Percentiles rank a stretch among this genome's conserved stretches.
Evolutionary conservation across 2,113 vertebrate genomes (phyloP).

Genomic region (Ammospiza caudacuta): DNA sequence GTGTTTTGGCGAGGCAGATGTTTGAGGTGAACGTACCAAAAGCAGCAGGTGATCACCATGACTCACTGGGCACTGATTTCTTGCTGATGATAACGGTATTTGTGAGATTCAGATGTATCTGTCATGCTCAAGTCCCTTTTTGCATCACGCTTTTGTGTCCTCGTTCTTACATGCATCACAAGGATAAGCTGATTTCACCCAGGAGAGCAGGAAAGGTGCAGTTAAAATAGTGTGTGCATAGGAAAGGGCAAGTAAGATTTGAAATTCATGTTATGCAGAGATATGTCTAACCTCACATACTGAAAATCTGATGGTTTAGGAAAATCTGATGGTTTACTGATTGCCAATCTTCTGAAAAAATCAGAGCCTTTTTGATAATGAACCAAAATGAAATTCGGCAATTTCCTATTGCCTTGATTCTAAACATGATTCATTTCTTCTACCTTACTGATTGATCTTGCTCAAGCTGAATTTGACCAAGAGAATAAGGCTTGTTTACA

Average conservation of each 20-base stretch:
- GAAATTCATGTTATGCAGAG: background rate
- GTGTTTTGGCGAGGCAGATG: background rate
- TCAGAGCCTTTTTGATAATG: background rate
- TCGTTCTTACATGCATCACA: background rate
- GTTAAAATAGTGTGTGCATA: background rate
- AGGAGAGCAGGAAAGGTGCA: background rate
- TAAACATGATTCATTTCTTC: background rate
- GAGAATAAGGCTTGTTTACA: background rate
- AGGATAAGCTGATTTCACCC: background rate
- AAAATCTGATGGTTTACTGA: background rate
- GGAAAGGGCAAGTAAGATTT: background rate
- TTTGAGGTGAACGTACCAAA: background rate
- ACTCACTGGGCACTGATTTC: background rate
- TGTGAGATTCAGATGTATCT: fast-evolving
- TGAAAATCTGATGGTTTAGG: background rate
- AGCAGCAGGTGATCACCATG: background rate
- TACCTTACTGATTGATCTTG: background rate
- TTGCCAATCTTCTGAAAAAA: background rate
- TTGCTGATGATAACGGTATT: background rate
- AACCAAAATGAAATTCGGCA: background rate
- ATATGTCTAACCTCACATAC: background rate
- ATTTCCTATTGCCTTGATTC: background rate
- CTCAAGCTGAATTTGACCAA: background rate
- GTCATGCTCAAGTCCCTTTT: background rate
- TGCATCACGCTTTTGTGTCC: background rate